Evolutionary conservation across 2,113 vertebrate genomes (phyloP).

Genomic region (Chionis minor): DNA sequence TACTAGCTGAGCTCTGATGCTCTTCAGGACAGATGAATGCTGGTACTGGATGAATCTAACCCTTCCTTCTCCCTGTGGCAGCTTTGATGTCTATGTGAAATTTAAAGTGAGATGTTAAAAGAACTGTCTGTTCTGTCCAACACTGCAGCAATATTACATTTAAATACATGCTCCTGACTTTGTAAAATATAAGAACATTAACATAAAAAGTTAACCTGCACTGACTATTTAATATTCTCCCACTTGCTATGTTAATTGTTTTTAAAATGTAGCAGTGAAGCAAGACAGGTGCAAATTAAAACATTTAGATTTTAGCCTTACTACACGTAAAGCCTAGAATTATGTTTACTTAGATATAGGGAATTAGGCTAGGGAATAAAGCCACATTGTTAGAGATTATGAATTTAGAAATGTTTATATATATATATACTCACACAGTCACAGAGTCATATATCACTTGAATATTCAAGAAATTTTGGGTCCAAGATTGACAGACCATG

Average conservation of each 20-base stretch:
- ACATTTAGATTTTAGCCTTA: neutral
- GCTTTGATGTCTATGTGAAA: neutral
- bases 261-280: neutral
- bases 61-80: neutral
- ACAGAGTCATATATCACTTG: neutral
- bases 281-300: neutral
- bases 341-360: neutral
- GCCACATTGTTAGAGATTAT: neutral
- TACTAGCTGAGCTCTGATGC: neutral
- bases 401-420: neutral
- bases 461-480: neutral
- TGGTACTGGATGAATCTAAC: neutral
- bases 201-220: neutral
- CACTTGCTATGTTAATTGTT: neutral
- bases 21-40: neutral
- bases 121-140: neutral
- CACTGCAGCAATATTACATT: neutral
- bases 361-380: neutral
- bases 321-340: neutral
- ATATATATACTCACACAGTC: neutral
- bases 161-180: neutral
- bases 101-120: neutral
- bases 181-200: neutral
- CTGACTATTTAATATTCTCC: neutral
- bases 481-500: neutral